A percentile compares a stretch with the other conserved stretches of the same genome.
These are phyloP conservation scores for Drosophila melanica DNA, from an alignment of 1,140 invertebrate species.

Conservation along the genomic window DNA sequence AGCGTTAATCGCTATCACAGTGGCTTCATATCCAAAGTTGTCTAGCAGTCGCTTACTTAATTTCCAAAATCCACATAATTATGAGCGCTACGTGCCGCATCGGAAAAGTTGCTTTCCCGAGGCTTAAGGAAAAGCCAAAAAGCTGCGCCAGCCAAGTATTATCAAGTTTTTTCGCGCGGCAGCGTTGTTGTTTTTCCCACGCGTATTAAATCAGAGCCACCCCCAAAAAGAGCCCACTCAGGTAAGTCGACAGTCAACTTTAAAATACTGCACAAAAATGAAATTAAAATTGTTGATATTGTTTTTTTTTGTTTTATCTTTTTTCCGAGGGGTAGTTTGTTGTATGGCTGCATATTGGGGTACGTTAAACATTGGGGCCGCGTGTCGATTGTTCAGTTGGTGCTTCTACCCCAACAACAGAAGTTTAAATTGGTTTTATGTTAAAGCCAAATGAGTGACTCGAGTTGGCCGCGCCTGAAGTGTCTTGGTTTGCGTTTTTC, in stretches of 20 bases:
- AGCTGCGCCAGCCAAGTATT: constrained; percentile 69
- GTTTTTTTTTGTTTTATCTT: constrained; percentile 27
- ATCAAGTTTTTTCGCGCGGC: constrained; percentile 61
- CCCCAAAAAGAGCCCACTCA: constrained; percentile 9
- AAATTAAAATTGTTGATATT: constrained; percentile 79
- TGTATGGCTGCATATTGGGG: constrained; percentile 69
- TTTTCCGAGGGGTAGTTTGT: constrained; percentile 54
- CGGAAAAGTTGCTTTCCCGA: constrained; percentile 47
- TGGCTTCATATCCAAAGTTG: constrained; percentile 33
- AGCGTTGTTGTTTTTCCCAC: constrained; percentile 77
- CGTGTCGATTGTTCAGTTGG: constrained; percentile 39
- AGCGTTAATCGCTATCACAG: constrained; percentile 66
- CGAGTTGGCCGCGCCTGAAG: constrained; percentile 33
- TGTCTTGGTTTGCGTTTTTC: constrained; percentile 24
- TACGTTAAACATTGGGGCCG: constrained; percentile 58
- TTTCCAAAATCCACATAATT: constrained; percentile 75
- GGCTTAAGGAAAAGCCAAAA: constrained; percentile 77
- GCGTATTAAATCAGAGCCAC: constrained; percentile 71
- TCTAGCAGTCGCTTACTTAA: constrained; percentile 67
- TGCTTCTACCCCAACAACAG: constrained; percentile 43
- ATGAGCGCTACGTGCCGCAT: constrained; percentile 63
- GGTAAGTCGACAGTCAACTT: constrained; percentile 60
- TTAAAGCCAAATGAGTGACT: constrained; percentile 79
- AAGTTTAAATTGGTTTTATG: constrained; percentile 83
- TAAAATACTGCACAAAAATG: constrained; percentile 73